Evolutionary conservation across 92 coral and sea anemone species (phyloP).

Genomic region (Blastomussa wellsi): DNA sequence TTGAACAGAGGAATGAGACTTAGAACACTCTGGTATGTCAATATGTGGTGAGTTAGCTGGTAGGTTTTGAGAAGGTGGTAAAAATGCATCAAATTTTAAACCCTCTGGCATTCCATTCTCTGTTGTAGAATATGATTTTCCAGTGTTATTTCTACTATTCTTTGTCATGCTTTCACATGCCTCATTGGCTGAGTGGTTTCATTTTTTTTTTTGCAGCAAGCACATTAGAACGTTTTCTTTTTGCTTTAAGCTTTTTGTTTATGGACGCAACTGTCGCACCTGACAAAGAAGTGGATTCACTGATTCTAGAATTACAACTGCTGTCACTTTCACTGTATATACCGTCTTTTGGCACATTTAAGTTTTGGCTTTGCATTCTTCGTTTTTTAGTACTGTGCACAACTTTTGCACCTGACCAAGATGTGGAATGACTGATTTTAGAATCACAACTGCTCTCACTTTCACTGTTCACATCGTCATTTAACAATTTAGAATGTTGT

Average conservation of each 20-base stretch:
- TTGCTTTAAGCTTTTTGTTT: slow-evolving; percentile 28
- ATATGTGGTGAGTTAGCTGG: slow-evolving; percentile 32
- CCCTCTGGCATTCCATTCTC: too few species aligned
- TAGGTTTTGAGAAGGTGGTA: too few species aligned
- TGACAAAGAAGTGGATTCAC: slow-evolving; percentile 34
- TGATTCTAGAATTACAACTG: slow-evolving; percentile 41
- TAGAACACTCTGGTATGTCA: slow-evolving; percentile 49
- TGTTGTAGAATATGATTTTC: too few species aligned
- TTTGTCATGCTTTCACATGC: too few species aligned
- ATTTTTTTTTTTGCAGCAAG: not conserved
- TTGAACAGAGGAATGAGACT: slow-evolving; percentile 38
- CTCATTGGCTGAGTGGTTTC: too few species aligned
- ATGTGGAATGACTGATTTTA: slow-evolving; percentile 33
- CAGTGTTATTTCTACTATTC: too few species aligned
- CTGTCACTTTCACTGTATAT: slow-evolving; percentile 37
- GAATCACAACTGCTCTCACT: slow-evolving; percentile 31
- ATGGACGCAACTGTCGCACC: slow-evolving; percentile 15
- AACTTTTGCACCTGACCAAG: slow-evolving; percentile 41
- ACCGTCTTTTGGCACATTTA: slow-evolving; percentile 13
- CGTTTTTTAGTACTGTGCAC: slow-evolving; percentile 17
- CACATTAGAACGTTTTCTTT: slow-evolving; percentile 17
- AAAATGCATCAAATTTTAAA: too few species aligned
- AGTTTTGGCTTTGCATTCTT: slow-evolving; percentile 35
- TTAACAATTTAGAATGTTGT: too few species aligned
- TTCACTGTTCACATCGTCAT: slow-evolving; percentile 22